Conservation (phyloP, 2,888 invertebrate genomes). For the Mayetiola destructor region DNA sequence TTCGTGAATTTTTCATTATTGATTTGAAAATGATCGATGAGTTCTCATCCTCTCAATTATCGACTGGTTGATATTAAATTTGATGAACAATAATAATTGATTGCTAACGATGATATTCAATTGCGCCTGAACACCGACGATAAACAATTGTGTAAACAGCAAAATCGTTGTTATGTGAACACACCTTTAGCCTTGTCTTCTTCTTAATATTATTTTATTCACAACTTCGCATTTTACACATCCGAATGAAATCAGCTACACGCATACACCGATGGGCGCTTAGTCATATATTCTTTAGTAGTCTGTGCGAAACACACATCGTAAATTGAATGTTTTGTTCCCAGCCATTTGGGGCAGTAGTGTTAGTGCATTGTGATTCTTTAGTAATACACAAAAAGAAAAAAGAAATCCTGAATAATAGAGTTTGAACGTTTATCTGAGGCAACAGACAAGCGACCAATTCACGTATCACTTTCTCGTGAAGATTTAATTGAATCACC, state of each 20-base stretch:
- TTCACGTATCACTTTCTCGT: background rate
- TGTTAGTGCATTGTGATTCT: slow-evolving; percentile 7
- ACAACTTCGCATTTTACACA: background rate
- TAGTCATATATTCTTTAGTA: background rate
- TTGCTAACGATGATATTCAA: too few species aligned
- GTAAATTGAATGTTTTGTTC: background rate
- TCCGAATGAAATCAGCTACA: background rate
- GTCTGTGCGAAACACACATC: too few species aligned
- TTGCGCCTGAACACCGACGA: too few species aligned
- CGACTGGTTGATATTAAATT: too few species aligned
- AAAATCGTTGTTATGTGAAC: too few species aligned
- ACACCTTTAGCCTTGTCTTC: background rate
- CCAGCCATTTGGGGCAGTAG: background rate
- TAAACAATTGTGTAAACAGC: too few species aligned
- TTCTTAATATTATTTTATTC: too few species aligned
- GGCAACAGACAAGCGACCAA: slow-evolving; percentile 7
- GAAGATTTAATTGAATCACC: too few species aligned
- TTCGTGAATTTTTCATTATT: too few species aligned
- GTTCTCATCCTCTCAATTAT: too few species aligned
- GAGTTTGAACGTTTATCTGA: background rate
- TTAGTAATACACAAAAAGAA: slow-evolving; percentile 1
- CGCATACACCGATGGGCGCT: background rate
- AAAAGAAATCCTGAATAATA: slow-evolving; percentile 1
- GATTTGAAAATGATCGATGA: too few species aligned
- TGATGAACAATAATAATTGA: too few species aligned